These are phyloP conservation scores for Ivindomyrus marchei DNA, from an alignment of 2,113 vertebrate genomes.

Conservation along the genomic window DNA sequence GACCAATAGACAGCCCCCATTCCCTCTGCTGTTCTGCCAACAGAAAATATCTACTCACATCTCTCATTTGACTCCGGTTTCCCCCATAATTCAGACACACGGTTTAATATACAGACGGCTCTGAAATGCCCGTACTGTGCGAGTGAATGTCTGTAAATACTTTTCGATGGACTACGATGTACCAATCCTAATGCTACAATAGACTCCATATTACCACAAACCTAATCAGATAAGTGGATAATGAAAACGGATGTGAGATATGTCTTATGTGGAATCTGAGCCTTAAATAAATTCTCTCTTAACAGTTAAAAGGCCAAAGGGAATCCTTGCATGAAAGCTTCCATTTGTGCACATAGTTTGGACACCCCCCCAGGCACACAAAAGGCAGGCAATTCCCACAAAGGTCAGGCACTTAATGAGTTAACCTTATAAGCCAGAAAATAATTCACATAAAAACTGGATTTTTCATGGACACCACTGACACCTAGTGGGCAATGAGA, in stretches of 20 bases:
- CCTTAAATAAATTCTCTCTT: not conserved
- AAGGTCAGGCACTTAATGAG: not conserved
- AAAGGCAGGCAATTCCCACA: not conserved
- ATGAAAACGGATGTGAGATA: not conserved
- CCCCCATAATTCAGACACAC: not conserved
- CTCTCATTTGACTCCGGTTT: not conserved
- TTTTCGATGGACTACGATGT: not conserved
- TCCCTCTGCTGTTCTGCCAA: not conserved
- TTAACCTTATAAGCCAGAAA: not conserved
- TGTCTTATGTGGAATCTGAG: not conserved
- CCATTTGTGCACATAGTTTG: not conserved
- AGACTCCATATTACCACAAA: not conserved
- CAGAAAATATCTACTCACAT: not conserved
- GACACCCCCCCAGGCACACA: not conserved
- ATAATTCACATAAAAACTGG: not conserved
- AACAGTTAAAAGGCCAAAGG: not conserved
- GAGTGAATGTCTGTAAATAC: not conserved
- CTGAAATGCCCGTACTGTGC: not conserved
- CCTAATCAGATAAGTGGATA: not conserved
- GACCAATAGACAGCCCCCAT: not conserved
- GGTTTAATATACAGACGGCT: not conserved
- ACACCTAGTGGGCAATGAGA: not conserved
- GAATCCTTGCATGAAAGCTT: not conserved
- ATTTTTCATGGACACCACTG: not conserved
- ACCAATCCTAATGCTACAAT: not conserved